A percentile compares a stretch with the other conserved stretches of the same genome.
phyloP scores from a whole-genome alignment of 1,140 invertebrate species.

The Whitmania pigra region DNA sequence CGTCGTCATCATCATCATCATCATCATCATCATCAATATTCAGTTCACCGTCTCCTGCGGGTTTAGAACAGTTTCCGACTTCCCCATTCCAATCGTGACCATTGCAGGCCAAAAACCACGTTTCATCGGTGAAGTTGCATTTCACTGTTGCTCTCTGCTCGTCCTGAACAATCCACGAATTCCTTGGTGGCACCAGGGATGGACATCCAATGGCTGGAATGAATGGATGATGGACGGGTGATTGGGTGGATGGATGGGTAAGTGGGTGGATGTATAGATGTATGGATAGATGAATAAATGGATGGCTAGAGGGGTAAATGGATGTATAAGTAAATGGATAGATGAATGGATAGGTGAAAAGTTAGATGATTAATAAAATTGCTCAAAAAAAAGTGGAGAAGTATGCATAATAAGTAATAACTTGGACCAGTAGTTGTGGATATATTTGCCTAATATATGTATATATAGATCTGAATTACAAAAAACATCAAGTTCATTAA shows the following conservation, averaged over 20 bases:
- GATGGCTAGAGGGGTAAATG: too few relatives aligned
- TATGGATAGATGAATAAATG: too few relatives aligned
- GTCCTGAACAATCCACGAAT: slow-evolving; percentile 16
- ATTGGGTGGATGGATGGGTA: background rate
- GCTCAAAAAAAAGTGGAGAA: too few relatives aligned
- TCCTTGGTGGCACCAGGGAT: background rate
- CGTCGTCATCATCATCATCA: background rate
- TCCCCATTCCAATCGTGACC: slow-evolving; percentile 19
- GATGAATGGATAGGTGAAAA: too few relatives aligned
- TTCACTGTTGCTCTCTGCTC: slow-evolving; percentile 18
- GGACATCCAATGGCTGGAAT: slow-evolving; percentile 22
- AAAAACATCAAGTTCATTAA: too few relatives aligned
- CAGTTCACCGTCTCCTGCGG: background rate
- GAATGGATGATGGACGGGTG: background rate
- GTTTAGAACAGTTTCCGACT: slow-evolving; percentile 8
- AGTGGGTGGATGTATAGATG: background rate
- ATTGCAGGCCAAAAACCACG: slow-evolving; percentile 23
- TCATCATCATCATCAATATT: background rate
- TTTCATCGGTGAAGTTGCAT: slow-evolving; percentile 22
- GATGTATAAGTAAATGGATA: too few relatives aligned
- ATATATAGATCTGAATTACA: too few relatives aligned
- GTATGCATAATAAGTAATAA: too few relatives aligned
- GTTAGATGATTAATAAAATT: too few relatives aligned
- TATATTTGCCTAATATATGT: too few relatives aligned
- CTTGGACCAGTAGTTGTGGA: too few relatives aligned